Evolutionary conservation across 2,888 invertebrate genomes (phyloP).

Genomic region (Drosophila aldrichi): DNA sequence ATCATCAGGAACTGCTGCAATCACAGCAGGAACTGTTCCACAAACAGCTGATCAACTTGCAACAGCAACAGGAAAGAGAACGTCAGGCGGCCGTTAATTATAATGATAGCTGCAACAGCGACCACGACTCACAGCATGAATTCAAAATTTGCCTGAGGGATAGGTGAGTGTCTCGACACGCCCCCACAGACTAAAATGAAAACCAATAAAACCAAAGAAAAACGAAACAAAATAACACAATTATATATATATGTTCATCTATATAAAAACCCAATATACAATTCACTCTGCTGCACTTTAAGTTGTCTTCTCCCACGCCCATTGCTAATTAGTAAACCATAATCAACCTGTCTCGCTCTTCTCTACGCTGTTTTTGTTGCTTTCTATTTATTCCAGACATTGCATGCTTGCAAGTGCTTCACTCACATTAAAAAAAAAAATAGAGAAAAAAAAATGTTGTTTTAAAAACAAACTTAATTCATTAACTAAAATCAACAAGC

Average conservation of each 20-base stretch:
- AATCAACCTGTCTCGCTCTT: constrained; percentile 4
- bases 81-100: constrained; percentile 45
- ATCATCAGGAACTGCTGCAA: constrained; percentile 68
- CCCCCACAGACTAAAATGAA: constrained; percentile 21
- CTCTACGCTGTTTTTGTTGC: constrained; percentile 1
- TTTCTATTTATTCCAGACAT: constrained; percentile 34
- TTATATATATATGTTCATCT: background rate
- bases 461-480: constrained; percentile 66
- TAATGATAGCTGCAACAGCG: constrained; percentile 69
- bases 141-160: constrained; percentile 84
- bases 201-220: no score
- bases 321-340: constrained; percentile 37
- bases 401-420: constrained; percentile 65
- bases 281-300: background rate
- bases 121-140: constrained; percentile 79
- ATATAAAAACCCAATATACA: background rate
- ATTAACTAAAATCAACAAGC: constrained; percentile 65
- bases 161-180: constrained; percentile 84
- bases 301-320: constrained; percentile 11
- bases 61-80: constrained; percentile 56
- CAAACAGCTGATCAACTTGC: constrained; percentile 76
- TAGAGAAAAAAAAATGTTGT: constrained; percentile 19
- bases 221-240: background rate
- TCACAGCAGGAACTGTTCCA: constrained; percentile 80
- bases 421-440: constrained; percentile 1